Evolutionary conservation across 2,113 vertebrate genomes (phyloP).

Genomic region (Nothocercus nigrocapillus): DNA sequence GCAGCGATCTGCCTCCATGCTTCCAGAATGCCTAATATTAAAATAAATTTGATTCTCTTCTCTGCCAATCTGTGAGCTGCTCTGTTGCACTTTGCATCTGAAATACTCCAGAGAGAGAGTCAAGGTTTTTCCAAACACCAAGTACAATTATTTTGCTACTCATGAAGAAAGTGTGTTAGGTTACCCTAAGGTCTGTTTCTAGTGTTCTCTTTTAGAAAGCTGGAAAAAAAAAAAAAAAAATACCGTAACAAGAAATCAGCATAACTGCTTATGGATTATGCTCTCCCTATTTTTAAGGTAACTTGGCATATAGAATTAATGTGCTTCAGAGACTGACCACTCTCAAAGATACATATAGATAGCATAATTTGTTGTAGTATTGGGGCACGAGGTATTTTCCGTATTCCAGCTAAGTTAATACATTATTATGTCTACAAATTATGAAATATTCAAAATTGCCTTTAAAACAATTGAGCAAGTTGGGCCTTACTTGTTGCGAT

Average conservation of each 20-base stretch:
- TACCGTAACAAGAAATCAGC: not conserved
- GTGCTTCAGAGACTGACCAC: not conserved
- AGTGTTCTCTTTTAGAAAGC: not conserved
- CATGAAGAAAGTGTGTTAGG: not conserved
- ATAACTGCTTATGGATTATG: not conserved
- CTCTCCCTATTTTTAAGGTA: fast-evolving
- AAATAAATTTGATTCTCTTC: not conserved
- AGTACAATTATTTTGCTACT: not conserved
- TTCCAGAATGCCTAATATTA: not conserved
- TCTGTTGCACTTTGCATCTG: not conserved
- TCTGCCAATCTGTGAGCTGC: not conserved
- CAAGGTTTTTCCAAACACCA: not conserved
- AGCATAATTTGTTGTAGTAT: not conserved
- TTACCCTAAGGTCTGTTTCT: not conserved
- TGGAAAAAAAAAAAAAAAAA: not conserved
- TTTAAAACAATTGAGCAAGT: not conserved
- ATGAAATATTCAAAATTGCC: not conserved
- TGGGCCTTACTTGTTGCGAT: constrained; percentile 77
- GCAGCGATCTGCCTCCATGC: not conserved
- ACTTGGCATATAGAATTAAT: not conserved
- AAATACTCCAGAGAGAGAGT: not conserved
- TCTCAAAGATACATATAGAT: not conserved
- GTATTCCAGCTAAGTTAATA: not conserved
- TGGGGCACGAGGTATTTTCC: not conserved
- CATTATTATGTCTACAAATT: not conserved